Evolutionary conservation across 30 jellyfish, hydroid and myxozoan species (phyloP), one percentile per base, ranked within the genome.

Genomic region (Morbakka virulenta): DNA sequence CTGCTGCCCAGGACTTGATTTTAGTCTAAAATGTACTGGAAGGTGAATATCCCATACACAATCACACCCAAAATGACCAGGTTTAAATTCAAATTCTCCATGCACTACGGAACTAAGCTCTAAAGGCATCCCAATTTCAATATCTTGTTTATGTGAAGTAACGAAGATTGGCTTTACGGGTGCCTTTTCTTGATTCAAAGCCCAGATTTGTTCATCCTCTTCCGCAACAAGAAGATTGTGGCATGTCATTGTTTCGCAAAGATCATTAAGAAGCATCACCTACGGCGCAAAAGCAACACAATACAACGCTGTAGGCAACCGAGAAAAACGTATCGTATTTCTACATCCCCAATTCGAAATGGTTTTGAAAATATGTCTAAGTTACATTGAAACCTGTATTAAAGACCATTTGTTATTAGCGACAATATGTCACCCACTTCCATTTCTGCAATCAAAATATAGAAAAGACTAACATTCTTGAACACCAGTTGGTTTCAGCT

Each of bases 171-270:
- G 66, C 70, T 89, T 92, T n/a, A 77, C 70, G 1, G 89, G 89
- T 21, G 79, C 52, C 17, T 87, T 52, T 23, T 83, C 87, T 25
- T 82, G 35, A 32, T 80, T 50, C n/a, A n/a, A n/a, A 12, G 92
- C 87, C 97, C 97, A 89, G 20, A 83, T 66, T 31, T 80, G 86
- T 31, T 92, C 98, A 30, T 92, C 98, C 34, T 92, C 98, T 22
- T 84, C 95, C 4, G 98, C 96, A 23, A 92, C 88, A 3, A 92
- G 84, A 50, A 92, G 36, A 64, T 92, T 84, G 77, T 84, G 98
- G 50, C 96, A 85, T 4, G 85, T 84, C 72, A 76, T 68, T 35
- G 95, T 92, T 47, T 81, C 94, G 51, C 80, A 66, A 4, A 92
- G 80, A 72, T 92, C 91, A 22, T 92, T 96, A 32, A 92, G 86